phyloP scores from a whole-genome alignment of 1,140 invertebrate species.

The Brachionus plicatilis region DNA sequence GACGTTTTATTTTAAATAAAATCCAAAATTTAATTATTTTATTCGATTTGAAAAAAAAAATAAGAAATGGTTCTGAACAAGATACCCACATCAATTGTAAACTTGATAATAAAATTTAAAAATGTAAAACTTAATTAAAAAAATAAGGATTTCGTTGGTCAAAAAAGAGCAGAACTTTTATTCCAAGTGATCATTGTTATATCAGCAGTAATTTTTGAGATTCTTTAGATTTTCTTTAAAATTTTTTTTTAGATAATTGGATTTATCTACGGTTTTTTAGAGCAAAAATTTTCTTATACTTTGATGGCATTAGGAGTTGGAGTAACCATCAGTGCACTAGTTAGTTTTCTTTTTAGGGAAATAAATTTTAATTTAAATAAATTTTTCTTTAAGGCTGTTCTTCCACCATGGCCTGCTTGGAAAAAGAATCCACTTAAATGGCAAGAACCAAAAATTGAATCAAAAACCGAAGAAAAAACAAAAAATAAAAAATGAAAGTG shows the following conservation, averaged over 20 bases:
- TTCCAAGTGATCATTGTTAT: slow-evolving; percentile 80
- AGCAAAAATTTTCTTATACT: slow-evolving; percentile 89
- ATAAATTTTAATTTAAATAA: neutral
- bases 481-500: neutral
- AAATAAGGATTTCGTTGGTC: slow-evolving; percentile 79
- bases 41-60: neutral
- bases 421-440: neutral
- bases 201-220: slow-evolving; percentile 66
- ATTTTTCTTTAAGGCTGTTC: slow-evolving; percentile 29
- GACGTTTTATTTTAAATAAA: neutral
- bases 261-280: slow-evolving; percentile 81
- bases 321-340: slow-evolving; percentile 74
- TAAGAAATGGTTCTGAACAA: neutral
- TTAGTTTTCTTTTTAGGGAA: slow-evolving; percentile 57
- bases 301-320: slow-evolving; percentile 85
- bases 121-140: slow-evolving; percentile 15
- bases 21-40: neutral
- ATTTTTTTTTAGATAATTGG: slow-evolving; percentile 63
- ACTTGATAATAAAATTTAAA: neutral
- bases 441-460: neutral
- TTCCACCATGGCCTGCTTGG: slow-evolving; percentile 35
- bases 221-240: neutral
- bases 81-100: slow-evolving; percentile 4
- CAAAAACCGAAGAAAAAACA: neutral
- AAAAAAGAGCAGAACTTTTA: slow-evolving; percentile 76